Percentiles rank a stretch among this genome's conserved stretches.
Conservation (phyloP, 2,113 vertebrate genomes). For the Callithrix jacchus region DNA sequence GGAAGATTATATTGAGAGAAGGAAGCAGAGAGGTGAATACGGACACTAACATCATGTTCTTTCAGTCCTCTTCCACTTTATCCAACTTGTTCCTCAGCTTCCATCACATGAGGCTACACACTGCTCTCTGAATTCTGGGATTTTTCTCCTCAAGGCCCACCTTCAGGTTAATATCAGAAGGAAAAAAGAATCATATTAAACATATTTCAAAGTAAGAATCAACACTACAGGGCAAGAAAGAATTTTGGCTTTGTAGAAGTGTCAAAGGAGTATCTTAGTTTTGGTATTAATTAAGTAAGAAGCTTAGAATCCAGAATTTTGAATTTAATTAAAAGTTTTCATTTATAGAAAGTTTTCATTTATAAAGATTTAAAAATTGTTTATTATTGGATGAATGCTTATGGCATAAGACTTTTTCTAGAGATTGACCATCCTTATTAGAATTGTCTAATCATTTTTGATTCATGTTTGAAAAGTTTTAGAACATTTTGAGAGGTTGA, state of each 20-base stretch:
- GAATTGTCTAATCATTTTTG: background rate
- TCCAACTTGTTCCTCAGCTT: background rate
- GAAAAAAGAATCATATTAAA: background rate
- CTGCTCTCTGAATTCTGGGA: background rate
- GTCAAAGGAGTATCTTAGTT: background rate
- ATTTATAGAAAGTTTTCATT: background rate
- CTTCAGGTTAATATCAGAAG: background rate
- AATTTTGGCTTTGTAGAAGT: background rate
- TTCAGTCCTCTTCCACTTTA: background rate
- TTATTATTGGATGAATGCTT: background rate
- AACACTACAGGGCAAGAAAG: background rate
- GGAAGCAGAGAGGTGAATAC: background rate
- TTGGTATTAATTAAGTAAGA: background rate
- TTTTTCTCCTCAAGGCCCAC: background rate
- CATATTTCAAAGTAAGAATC: background rate
- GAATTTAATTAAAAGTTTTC: background rate
- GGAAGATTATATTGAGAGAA: background rate
- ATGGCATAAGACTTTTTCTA: background rate
- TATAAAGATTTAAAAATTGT: too few species aligned
- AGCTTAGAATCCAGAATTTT: background rate
- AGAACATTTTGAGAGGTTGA: background rate
- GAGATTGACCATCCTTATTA: background rate
- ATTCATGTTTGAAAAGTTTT: background rate
- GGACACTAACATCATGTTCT: background rate
- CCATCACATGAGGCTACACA: background rate